Conservation (phyloP, 2,888 invertebrate species). For the Zaprionus obscuricornis region DNA sequence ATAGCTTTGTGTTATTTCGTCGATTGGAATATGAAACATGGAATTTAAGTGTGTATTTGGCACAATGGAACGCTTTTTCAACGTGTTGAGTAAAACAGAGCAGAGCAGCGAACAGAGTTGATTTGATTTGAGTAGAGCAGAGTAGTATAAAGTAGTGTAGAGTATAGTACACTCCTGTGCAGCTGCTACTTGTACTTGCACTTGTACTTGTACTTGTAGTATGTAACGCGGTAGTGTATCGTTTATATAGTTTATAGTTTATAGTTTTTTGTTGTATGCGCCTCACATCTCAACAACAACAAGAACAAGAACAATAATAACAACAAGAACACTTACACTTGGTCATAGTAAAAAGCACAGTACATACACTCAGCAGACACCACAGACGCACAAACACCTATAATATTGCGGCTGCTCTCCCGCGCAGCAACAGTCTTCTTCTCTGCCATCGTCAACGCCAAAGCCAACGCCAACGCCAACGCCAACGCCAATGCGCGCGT, state of each 20-base stretch:
- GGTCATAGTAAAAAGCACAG: too few relatives aligned
- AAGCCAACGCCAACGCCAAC: conserved; percentile 27
- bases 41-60: conserved; percentile 79
- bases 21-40: conserved; percentile 78
- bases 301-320: conserved; percentile 14
- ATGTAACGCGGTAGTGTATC: too few relatives aligned
- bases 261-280: conserved; percentile 38
- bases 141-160: conserved; percentile 6
- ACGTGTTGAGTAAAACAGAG: conserved; percentile 63
- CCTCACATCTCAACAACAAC: conserved; percentile 41
- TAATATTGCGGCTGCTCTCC: conserved; percentile 46
- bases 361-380: conserved; percentile 16
- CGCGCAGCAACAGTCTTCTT: conserved; percentile 55
- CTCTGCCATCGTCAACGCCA: conserved; percentile 13
- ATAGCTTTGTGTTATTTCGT: conserved; percentile 33
- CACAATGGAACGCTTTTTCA: conserved; percentile 75
- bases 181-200: too few relatives aligned
- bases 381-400: conserved; percentile 27
- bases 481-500: conserved; percentile 65
- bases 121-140: too few relatives aligned
- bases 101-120: conserved; percentile 27
- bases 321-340: conserved; percentile 2
- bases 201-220: too few relatives aligned
- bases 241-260: too few relatives aligned
- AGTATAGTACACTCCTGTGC: conserved; percentile 58